A percentile compares a stretch with the other conserved stretches of the same genome.
Conservation (phyloP, 2,888 invertebrate genomes). For the Allolobophora icterica region DNA sequence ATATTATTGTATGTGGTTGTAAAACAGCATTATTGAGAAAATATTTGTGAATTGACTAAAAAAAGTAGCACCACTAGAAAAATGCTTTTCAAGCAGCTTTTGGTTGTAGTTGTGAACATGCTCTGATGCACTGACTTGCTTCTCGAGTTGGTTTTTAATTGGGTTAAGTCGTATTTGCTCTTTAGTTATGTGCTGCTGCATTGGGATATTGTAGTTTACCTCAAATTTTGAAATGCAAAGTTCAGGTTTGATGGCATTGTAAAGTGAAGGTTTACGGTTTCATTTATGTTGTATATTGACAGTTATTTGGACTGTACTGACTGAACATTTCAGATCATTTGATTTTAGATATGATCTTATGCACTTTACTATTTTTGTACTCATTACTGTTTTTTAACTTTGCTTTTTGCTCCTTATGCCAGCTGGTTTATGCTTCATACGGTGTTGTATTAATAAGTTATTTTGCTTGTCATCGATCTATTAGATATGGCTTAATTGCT, state of each 20-base stretch:
- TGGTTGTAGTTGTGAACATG: no score
- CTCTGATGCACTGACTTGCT: no score
- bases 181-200: neutral
- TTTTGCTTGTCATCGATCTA: neutral
- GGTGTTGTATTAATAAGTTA: conserved; percentile 10
- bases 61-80: neutral
- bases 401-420: neutral
- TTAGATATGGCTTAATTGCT: conserved; percentile 1
- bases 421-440: neutral
- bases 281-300: neutral
- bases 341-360: neutral
- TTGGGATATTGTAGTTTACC: neutral
- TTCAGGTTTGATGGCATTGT: conserved; percentile 6
- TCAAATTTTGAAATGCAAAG: neutral
- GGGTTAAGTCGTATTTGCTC: neutral
- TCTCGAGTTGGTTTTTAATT: no score
- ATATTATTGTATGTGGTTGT: neutral
- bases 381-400: neutral
- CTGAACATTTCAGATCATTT: conserved; percentile 9
- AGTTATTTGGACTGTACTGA: neutral
- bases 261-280: neutral
- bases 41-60: neutral
- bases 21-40: neutral
- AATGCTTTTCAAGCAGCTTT: neutral
- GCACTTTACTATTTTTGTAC: conserved; percentile 17